Base-by-base conservation (phyloP, 2,888 invertebrate species). In the Ptilodon capucinus region DNA sequence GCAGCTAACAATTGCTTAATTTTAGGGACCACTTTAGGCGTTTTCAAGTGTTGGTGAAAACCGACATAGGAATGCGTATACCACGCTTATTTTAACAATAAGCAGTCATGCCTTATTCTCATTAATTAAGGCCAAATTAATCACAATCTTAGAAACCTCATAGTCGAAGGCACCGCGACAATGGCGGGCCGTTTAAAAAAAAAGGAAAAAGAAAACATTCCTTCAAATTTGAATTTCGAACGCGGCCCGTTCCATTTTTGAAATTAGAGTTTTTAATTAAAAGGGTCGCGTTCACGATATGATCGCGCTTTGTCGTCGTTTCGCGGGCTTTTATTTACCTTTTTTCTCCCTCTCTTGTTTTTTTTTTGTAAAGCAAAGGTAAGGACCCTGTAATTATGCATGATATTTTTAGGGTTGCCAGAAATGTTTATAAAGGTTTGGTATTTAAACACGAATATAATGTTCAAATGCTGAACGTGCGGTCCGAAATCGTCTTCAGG, bases 241-340 rank as follows among this genome's bases (percentile, higher is more conserved):
- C 48, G 53, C 67, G 60, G 62, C 59, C 47, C 54, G 55, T 57
- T 67, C 72, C 75, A 74, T 76, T 74, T 76, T 74, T 64, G 57
- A 74, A 76, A 74, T 76, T 71, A 70, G 66, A 71, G 64, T 68
- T 66, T 76, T 74, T 75, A 75, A 76, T 75, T 76, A 75, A 74
- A 76, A 73, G 66, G 70, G 66, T 68, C 72, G 73, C 62, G 55
- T 64, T 71, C 61, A 57, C 68, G 70, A 69, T 76, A 76, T 63
- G 67, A 74, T 70, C 68, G 58, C 53, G 71, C 74, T 76, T 74
- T 74, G 76, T 76, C 69, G 66, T 63, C 60, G 55, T 57, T 66
- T 64, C 40, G 40, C 40, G 40, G 50, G 51, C 52, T 67, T 54
- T 52, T 61, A 64, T 64, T 67, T 66, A 55, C 63, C n/a, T 66